Evolutionary conservation across 2,113 vertebrate species (phyloP).

Genomic region (Ancistrus triradiatus): DNA sequence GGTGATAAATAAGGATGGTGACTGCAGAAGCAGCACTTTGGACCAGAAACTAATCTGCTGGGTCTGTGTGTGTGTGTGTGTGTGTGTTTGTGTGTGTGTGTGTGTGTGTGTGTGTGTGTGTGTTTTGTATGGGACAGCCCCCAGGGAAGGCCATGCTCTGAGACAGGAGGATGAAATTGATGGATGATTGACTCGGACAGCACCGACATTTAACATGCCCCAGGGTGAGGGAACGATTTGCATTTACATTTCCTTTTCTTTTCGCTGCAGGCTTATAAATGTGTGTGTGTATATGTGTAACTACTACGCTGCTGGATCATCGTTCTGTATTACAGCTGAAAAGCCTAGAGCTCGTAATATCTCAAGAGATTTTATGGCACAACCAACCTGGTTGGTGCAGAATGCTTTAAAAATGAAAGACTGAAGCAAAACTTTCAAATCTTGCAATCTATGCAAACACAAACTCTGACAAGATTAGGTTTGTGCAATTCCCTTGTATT

Average conservation of each 20-base stretch:
- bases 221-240: slow-evolving; percentile 12
- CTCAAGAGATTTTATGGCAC: background rate
- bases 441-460: no score
- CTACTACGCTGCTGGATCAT: background rate
- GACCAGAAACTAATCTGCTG: no score
- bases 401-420: no score
- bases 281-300: slow-evolving; percentile 4
- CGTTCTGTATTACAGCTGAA: no score
- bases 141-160: slow-evolving; percentile 13
- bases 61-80: no score
- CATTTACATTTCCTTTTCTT: slow-evolving; percentile 9
- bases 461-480: no score
- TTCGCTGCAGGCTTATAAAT: slow-evolving; percentile 6
- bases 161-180: slow-evolving; percentile 12
- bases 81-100: no score
- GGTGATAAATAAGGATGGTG: no score
- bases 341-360: background rate
- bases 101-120: slow-evolving; percentile 1
- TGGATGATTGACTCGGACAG: slow-evolving; percentile 42
- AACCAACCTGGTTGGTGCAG: background rate
- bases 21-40: no score
- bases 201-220: slow-evolving; percentile 31
- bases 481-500: no score
- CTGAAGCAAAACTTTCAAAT: no score
- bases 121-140: no score